Conservation (phyloP, 2,888 invertebrate species). For the Danaus chrysippus region DNA sequence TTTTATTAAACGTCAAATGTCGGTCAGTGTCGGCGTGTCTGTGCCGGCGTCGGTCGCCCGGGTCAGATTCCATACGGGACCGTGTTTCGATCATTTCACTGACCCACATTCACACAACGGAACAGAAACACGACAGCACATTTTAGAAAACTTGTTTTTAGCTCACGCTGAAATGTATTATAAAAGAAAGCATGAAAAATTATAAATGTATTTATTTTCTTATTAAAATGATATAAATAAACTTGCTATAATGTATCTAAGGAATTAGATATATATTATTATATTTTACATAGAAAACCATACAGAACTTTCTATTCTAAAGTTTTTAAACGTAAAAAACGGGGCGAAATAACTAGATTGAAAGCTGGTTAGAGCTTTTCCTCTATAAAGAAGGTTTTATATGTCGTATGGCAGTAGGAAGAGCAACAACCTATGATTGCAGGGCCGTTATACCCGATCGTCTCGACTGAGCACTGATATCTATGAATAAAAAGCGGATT, state of each 20-base stretch:
- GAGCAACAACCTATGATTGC: slow-evolving; percentile 79
- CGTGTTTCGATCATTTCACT: slow-evolving; percentile 75
- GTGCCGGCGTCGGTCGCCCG: slow-evolving; percentile 60
- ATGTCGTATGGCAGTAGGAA: slow-evolving; percentile 64
- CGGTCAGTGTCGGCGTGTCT: slow-evolving; percentile 54
- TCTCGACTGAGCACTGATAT: slow-evolving; percentile 62
- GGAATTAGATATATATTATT: too few species aligned
- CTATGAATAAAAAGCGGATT: slow-evolving; percentile 44
- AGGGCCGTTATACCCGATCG: slow-evolving; percentile 74
- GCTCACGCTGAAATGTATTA: slow-evolving; percentile 24
- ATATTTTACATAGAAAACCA: too few species aligned
- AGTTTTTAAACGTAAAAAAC: too few species aligned
- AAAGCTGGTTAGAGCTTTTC: slow-evolving; percentile 41
- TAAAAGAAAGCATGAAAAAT: background rate
- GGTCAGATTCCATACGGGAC: slow-evolving; percentile 73
- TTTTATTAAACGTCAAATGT: slow-evolving; percentile 51
- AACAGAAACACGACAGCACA: slow-evolving; percentile 33
- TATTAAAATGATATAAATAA: background rate
- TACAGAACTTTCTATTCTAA: too few species aligned
- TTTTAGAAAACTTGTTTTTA: slow-evolving; percentile 27
- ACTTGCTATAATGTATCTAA: too few species aligned
- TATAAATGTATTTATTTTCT: background rate
- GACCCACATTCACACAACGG: slow-evolving; percentile 64
- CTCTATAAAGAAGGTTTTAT: slow-evolving; percentile 55
- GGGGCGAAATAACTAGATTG: slow-evolving; percentile 3